phyloP scores from a whole-genome alignment of 2,797 vertebrate genomes.

The Prunella strophiata region DNA sequence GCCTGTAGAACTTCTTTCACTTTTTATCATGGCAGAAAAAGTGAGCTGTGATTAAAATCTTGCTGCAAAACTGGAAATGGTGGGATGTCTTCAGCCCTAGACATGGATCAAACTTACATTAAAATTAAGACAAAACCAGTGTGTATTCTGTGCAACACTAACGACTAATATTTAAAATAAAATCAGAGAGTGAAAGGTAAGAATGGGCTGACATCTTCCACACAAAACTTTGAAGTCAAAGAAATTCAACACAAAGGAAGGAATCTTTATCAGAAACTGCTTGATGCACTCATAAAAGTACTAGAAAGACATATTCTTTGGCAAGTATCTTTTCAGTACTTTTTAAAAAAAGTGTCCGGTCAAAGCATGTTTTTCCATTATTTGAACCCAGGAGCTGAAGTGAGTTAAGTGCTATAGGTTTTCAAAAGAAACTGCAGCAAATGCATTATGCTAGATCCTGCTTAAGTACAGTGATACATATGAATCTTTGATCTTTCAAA shows the following conservation, averaged over 20 bases:
- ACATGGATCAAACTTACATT: neutral
- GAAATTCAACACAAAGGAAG: neutral
- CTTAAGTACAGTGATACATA: constrained; percentile 51
- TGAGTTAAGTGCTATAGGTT: neutral
- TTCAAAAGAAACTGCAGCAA: constrained; percentile 34
- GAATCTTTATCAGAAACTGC: neutral
- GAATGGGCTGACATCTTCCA: neutral
- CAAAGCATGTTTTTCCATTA: neutral
- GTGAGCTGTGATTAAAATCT: neutral
- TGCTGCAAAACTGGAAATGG: neutral
- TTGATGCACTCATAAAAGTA: neutral
- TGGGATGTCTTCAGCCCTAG: neutral
- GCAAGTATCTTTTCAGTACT: neutral
- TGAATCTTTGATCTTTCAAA: constrained; percentile 76
- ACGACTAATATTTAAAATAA: neutral
- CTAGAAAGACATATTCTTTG: neutral
- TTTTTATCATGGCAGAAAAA: neutral
- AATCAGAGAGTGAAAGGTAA: neutral
- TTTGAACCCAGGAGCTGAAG: constrained; percentile 1
- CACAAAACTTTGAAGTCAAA: neutral
- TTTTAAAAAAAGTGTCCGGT: neutral
- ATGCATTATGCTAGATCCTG: neutral
- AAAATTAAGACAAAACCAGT: neutral
- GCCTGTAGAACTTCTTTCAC: neutral
- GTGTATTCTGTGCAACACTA: neutral